Evolutionary conservation across 2,888 invertebrate genomes (phyloP), one percentile per base, ranked within the genome.

Genomic region (Mesorhabditis sp.): DNA sequence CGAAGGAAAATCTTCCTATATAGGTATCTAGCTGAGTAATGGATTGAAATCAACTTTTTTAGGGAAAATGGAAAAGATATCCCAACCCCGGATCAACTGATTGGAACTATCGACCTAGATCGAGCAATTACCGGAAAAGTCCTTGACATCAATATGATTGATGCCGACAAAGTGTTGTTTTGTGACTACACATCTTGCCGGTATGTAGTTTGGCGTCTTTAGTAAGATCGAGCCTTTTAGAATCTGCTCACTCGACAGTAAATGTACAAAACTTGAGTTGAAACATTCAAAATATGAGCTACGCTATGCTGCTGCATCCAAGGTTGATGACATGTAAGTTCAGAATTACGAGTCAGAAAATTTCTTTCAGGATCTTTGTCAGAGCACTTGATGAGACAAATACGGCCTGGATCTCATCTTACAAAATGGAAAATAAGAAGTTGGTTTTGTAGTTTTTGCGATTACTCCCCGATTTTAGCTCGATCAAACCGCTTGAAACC

Each of bases 321-420:
- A 50, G n/a, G 58, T 13, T 50, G 58, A n/a, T 13, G 10, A 50
- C 10, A 50, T 13, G 58, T 50, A 50, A 28, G 28, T 28, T 28
- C 28, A 28, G 28, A 28, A 28, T 28, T 50, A 50, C 58, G n/a
- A 2, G 7, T 50, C 58, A 50, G n/a, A 50, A 50, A 50, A 50
- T 10, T 50, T 50, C n/a, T 50, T 1, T 50, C 58, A 50, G 58
- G n/a, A 50, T 50, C 58, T 50, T 50, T n/a, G 58, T 50, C n/a
- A 10, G 58, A 50, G 58, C 58, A 50, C 7, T 50, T 50, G 58
- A 50, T n/a, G n/a, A 50, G 58, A 10, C 10, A 50, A 50, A 50
- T 50, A 50, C n/a, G 58, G 58, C 58, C 58, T 50, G 58, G 58
- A n/a, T 50, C 10, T 50, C 58, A 50, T 10, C 58, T 50, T 50